phyloP scores from a whole-genome alignment of 2,113 vertebrate genomes.

The Periophthalmus modestus region DNA sequence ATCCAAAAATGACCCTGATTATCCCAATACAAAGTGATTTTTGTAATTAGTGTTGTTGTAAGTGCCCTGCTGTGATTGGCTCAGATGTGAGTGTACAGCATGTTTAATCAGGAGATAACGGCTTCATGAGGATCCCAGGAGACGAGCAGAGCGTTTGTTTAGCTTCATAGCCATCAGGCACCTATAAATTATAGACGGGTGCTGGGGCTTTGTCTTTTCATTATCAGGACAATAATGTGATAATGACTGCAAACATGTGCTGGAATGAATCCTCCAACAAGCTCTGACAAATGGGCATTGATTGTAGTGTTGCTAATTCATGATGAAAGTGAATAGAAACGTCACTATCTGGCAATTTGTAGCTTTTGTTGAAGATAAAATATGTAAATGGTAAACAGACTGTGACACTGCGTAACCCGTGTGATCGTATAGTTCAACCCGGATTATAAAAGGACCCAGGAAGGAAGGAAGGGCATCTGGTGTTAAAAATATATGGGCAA shows the following conservation, averaged over 20 bases:
- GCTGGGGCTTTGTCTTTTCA: constrained; percentile 27
- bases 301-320: neutral
- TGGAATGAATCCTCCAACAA: constrained; percentile 29
- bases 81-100: constrained; percentile 23
- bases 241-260: constrained; percentile 16
- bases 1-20: constrained; percentile 21
- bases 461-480: too few species aligned
- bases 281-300: constrained; percentile 15
- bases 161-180: constrained; percentile 27
- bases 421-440: too few species aligned
- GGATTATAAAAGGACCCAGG: too few species aligned
- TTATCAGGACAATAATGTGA: constrained; percentile 27
- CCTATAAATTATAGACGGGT: constrained; percentile 34
- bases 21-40: neutral
- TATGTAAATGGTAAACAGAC: neutral
- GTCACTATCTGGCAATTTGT: neutral
- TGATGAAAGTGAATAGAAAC: neutral
- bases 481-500: too few species aligned
- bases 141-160: constrained; percentile 35
- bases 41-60: constrained; percentile 33
- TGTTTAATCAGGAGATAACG: constrained; percentile 42
- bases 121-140: constrained; percentile 22
- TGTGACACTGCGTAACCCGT: too few species aligned
- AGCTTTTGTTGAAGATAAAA: neutral
- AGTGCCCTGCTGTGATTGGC: neutral